A percentile compares a stretch with the other conserved stretches of the same genome.
phyloP scores from a whole-genome alignment of 1,140 invertebrate species.

The Macrosteles quadrilineatus region DNA sequence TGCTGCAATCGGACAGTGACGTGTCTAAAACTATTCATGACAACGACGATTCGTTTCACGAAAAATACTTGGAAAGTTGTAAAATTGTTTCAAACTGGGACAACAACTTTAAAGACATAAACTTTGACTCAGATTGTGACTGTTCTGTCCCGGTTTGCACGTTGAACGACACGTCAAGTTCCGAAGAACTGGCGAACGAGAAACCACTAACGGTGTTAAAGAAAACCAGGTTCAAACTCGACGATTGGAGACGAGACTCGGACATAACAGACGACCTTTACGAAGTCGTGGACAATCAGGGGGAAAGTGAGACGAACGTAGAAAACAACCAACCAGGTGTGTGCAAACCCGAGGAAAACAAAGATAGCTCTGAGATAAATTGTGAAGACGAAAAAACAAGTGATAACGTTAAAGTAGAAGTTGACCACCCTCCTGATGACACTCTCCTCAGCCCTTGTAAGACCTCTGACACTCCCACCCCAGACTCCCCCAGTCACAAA shows the following conservation, averaged over 20 bases:
- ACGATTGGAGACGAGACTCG: conserved; percentile 5
- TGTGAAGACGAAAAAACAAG: not conserved
- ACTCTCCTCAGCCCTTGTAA: not conserved
- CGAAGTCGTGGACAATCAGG: not conserved
- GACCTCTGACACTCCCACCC: not conserved
- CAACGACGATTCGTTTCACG: conserved; percentile 1
- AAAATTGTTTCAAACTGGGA: conserved; percentile 30
- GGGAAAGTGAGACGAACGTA: not conserved
- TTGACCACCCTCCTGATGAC: not conserved
- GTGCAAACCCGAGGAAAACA: not conserved
- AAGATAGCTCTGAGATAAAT: not conserved
- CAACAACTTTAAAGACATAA: conserved; percentile 20
- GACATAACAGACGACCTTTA: conserved; percentile 15
- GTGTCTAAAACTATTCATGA: not conserved
- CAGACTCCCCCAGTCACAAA: not conserved
- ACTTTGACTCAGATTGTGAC: conserved; percentile 5
- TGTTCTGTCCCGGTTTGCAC: conserved; percentile 1
- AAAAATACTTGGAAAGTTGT: conserved; percentile 26
- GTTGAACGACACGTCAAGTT: conserved; percentile 14
- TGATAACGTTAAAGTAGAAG: not conserved
- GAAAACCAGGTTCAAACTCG: conserved; percentile 17
- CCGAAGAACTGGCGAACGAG: not conserved
- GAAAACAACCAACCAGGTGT: not conserved
- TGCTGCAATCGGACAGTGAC: conserved; percentile 10
- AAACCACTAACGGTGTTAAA: conserved; percentile 2